Conservation (phyloP, 2,888 invertebrate genomes). For the Lycocerus yunnanus region DNA sequence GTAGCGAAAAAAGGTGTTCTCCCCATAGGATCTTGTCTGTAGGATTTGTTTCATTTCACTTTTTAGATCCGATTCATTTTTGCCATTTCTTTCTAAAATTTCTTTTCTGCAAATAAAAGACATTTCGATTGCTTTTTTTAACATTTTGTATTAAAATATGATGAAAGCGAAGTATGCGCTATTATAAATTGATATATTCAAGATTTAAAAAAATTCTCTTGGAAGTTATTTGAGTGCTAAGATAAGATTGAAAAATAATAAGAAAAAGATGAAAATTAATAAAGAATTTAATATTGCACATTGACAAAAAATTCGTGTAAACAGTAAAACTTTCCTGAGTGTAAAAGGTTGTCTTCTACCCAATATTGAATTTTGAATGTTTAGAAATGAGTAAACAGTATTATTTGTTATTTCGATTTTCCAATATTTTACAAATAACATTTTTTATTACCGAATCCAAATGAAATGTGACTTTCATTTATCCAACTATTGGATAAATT, state of each 20-base stretch:
- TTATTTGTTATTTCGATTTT: not conserved
- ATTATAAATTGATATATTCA: not conserved
- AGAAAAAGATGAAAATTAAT: not conserved
- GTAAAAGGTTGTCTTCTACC: not conserved
- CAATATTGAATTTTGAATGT: not conserved
- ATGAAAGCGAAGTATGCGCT: not conserved
- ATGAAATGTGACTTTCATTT: not conserved
- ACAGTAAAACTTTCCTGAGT: not conserved
- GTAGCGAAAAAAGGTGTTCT: not conserved
- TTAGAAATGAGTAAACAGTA: not conserved
- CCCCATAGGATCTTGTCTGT: not conserved
- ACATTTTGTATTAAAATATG: not conserved
- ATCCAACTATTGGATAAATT: not conserved
- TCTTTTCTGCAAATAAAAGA: not conserved
- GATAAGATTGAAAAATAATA: not conserved
- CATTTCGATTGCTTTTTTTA: not conserved
- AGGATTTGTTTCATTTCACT: not conserved
- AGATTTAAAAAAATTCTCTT: not conserved
- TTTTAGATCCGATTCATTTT: not conserved
- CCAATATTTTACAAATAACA: not conserved
- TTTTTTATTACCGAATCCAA: not conserved
- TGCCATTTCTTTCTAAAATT: not conserved
- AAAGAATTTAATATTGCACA: not conserved
- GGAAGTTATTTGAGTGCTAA: not conserved
- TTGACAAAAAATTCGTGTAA: not conserved